Base-by-base conservation (phyloP, 2,888 invertebrate genomes). In the Ecliptopera silaceata region DNA sequence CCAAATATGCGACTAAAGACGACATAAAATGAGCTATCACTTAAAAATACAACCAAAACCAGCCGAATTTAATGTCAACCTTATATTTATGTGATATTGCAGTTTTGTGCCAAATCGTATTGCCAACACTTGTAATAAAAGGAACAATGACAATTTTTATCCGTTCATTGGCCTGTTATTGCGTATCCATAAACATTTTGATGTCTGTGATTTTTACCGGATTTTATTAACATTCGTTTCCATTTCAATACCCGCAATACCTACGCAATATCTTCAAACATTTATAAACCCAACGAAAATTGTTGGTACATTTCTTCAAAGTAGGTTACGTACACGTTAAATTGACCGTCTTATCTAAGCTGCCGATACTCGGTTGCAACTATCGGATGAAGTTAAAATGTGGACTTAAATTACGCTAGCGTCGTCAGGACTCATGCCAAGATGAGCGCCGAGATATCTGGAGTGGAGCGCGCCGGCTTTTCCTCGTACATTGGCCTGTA, bases 401-500 rank as follows among this genome's bases (percentile, higher is more conserved):
- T 63, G 64, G 59, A 69, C 60, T 63, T 63, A 63, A 66, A 65
- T 71, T 67, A 74, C 61, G 65, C 53, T 44, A 71, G 71, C 63
- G 66, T 71, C 66, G 69, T 65, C 67, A 70, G 63, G 65, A 68
- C 62, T 66, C 66, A 64, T 79, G 76, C 75, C 76, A 80, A 79
- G 76, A 79, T 76, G 74, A 69, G 72, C 70, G 77, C 75, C 75
- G 71, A 73, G 75, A 76, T 77, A 72, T 75, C 73, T 76, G 66
- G 68, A 71, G 65, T 70, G 66, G 69, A 74, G 70, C 71, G 74
- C 72, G 67, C 71, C 70, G 69, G 75, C 70, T 77, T 80, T 80
- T 75, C 72, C 73, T 71, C 77, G 84, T 85, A 82, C 87, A 77
- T 84, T 84, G 82, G 82, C 83, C 79, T 79, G 80, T 77, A 75